Percentiles rank a stretch among this genome's conserved stretches.
Evolutionary conservation across 2,113 vertebrate genomes (phyloP).

Genomic region (Prinia subflava): DNA sequence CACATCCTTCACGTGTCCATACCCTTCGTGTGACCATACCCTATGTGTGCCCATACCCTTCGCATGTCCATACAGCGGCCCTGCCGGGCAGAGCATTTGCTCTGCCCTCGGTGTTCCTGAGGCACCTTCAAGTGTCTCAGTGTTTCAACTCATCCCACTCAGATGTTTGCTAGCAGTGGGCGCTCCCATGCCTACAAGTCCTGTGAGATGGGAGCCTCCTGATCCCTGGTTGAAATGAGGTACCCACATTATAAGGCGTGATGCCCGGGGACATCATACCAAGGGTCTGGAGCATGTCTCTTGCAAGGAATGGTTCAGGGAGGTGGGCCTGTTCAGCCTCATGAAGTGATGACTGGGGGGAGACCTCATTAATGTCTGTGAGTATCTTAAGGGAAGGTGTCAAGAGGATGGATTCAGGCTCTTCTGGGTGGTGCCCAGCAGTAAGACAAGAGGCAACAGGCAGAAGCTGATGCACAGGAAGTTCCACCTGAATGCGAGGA

Average conservation of each 20-base stretch:
- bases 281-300: background rate
- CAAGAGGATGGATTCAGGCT: background rate
- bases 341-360: background rate
- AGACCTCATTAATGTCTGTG: background rate
- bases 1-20: background rate
- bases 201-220: no score
- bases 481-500: background rate
- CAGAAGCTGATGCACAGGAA: background rate
- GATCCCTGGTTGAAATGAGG: background rate
- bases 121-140: accelerated
- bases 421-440: background rate
- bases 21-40: no score
- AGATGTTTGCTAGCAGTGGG: accelerated
- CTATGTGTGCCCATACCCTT: accelerated
- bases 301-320: no score
- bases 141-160: accelerated
- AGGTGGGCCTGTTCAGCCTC: background rate
- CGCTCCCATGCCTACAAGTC: background rate
- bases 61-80: no score
- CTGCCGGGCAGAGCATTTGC: background rate
- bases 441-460: background rate
- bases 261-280: background rate
- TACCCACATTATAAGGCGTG: background rate
- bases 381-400: background rate
- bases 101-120: background rate